These are phyloP conservation scores for Orius laevigatus DNA, from an alignment of 1,140 invertebrate genomes.

Conservation along the genomic window DNA sequence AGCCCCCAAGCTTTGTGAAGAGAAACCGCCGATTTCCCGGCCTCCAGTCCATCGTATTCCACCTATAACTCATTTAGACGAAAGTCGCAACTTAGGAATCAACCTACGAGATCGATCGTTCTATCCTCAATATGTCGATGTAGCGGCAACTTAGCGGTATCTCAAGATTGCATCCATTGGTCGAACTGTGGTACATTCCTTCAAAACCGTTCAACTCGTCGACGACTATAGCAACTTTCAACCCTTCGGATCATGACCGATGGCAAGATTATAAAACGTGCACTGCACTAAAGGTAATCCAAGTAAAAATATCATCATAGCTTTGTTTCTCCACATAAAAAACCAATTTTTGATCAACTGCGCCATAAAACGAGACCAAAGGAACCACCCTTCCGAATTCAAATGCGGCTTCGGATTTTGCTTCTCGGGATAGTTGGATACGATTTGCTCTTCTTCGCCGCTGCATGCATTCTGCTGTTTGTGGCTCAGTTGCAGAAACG, in stretches of 20 bases:
- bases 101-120: constrained; percentile 36
- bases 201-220: constrained; percentile 40
- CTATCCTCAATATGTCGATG: constrained; percentile 45
- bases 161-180: constrained; percentile 39
- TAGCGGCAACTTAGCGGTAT: constrained; percentile 55
- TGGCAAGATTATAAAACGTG: constrained; percentile 81
- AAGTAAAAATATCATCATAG: constrained; percentile 74
- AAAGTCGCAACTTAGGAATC: too few relatives aligned
- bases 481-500: constrained; percentile 50
- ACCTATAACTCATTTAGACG: constrained; percentile 5
- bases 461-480: constrained; percentile 29
- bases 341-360: constrained; percentile 22
- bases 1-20: constrained; percentile 36
- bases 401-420: constrained; percentile 13
- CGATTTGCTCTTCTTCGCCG: constrained; percentile 9
- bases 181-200: constrained; percentile 22
- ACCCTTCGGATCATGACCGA: constrained; percentile 72
- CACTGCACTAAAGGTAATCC: constrained; percentile 81
- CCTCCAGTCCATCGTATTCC: constrained; percentile 9
- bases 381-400: constrained; percentile 16
- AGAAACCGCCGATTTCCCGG: constrained; percentile 9
- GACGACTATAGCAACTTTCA: constrained; percentile 73
- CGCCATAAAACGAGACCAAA: constrained; percentile 20
- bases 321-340: constrained; percentile 37
- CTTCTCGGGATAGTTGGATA: constrained; percentile 13